phyloP scores from a whole-genome alignment of 2,113 vertebrate species.

The Clinocottus analis region DNA sequence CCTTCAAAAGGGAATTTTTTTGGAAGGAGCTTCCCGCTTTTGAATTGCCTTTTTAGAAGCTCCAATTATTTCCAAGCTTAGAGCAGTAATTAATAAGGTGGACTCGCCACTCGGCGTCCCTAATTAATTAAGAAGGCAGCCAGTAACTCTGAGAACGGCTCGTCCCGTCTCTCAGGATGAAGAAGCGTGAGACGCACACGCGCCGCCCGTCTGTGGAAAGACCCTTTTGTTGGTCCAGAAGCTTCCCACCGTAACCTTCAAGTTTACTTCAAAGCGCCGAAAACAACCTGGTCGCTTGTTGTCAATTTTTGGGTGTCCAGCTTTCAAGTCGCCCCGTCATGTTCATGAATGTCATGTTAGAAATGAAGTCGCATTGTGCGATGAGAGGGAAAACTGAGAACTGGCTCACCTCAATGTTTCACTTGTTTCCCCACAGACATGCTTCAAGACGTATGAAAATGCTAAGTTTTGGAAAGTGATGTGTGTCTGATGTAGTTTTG shows the following conservation, averaged over 20 bases:
- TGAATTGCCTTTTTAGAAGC: constrained; percentile 72
- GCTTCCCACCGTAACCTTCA: neutral
- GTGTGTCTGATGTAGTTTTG: neutral
- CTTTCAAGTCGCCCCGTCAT: neutral
- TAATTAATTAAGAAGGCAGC: constrained; percentile 68
- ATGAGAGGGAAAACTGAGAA: neutral
- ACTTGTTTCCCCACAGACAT: neutral
- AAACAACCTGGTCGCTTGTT: neutral
- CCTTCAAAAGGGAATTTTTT: constrained; percentile 67
- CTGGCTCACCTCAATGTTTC: neutral
- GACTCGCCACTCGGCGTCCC: constrained; percentile 46
- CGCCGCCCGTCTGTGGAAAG: neutral
- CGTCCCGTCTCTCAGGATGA: constrained; percentile 35
- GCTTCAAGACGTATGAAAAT: neutral
- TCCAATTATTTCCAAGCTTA: constrained; percentile 82
- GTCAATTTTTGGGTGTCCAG: neutral
- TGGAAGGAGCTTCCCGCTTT: constrained; percentile 60
- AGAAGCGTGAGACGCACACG: constrained; percentile 8
- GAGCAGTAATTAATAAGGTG: constrained; percentile 78
- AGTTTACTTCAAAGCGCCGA: constrained; percentile 5
- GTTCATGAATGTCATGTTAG: neutral
- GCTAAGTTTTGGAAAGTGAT: neutral
- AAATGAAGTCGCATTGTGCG: neutral
- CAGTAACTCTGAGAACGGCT: constrained; percentile 47
- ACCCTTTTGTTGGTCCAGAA: neutral